Percentiles rank a stretch among this genome's conserved stretches.
These are phyloP conservation scores for Dinothrombium tinctorium DNA, from an alignment of 1,140 invertebrate species.

Conservation along the genomic window DNA sequence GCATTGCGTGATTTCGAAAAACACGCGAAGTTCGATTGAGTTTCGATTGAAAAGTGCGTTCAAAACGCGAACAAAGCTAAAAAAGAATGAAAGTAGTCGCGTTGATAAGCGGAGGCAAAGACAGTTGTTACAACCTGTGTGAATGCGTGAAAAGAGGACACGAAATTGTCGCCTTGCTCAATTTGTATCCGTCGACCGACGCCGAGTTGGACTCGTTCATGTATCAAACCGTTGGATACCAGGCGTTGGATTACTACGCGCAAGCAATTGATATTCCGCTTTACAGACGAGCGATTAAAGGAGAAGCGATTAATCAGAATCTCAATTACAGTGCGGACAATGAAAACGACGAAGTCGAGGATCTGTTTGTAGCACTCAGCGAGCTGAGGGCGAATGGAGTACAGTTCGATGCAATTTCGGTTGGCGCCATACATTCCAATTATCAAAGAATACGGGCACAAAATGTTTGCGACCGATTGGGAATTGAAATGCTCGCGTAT, in stretches of 20 bases:
- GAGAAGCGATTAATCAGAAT: slow-evolving; percentile 43
- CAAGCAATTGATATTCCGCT: slow-evolving; percentile 80
- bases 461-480: slow-evolving; percentile 84
- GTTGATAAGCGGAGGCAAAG: slow-evolving; percentile 57
- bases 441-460: slow-evolving; percentile 92
- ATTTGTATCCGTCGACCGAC: slow-evolving; percentile 49
- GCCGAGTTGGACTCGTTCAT: slow-evolving; percentile 96
- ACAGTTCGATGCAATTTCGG: slow-evolving; percentile 68
- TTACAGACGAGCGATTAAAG: slow-evolving; percentile 49
- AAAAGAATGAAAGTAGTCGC: slow-evolving; percentile 13
- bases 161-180: slow-evolving; percentile 83
- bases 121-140: slow-evolving; percentile 97
- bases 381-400: slow-evolving; percentile 52
- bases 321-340: slow-evolving; percentile 53
- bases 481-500: slow-evolving; percentile 65
- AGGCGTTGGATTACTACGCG: slow-evolving; percentile 70
- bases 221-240: slow-evolving; percentile 96
- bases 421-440: slow-evolving; percentile 88
- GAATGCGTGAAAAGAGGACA: slow-evolving; percentile 87
- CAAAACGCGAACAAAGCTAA: no score
- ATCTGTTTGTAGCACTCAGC: slow-evolving; percentile 61
- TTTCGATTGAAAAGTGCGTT: slow-evolving; percentile 1
- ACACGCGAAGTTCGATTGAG: neutral
- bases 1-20: neutral
- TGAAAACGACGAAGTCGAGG: slow-evolving; percentile 93